These are phyloP conservation scores for Pachycephus smyrnensis DNA, from an alignment of 2,888 invertebrate species.

Conservation along the genomic window DNA sequence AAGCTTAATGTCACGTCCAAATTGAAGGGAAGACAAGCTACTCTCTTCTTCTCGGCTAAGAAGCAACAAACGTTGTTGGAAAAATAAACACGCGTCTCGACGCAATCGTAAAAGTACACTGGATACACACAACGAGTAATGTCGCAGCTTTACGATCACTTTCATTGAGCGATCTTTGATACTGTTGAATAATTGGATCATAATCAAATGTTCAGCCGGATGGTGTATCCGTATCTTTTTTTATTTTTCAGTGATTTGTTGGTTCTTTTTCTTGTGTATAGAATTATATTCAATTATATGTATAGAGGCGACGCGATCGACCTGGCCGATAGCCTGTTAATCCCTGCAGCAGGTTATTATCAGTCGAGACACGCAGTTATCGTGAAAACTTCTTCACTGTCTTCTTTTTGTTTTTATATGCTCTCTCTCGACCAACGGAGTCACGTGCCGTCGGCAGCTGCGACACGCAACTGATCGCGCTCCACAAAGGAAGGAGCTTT, in stretches of 20 bases:
- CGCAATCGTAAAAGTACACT: not conserved
- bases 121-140: not conserved
- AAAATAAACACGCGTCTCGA: not conserved
- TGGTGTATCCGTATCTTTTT: no score
- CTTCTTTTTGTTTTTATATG: not conserved
- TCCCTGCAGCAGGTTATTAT: not conserved
- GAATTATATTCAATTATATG: not conserved
- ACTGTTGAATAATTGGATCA: not conserved
- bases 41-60: not conserved
- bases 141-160: not conserved
- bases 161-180: not conserved
- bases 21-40: not conserved
- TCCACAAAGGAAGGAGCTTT: not conserved
- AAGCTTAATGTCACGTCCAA: not conserved
- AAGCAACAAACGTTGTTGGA: not conserved
- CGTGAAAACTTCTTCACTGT: not conserved
- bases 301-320: not conserved
- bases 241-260: no score
- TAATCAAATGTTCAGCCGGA: not conserved
- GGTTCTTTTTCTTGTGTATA: no score
- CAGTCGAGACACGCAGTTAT: not conserved
- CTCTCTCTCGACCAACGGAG: not conserved
- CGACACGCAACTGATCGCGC: not conserved
- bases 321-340: not conserved
- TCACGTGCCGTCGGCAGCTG: constrained; percentile 3